Base-by-base conservation (phyloP, 2,888 invertebrate species). In the Incurvaria masculella region DNA sequence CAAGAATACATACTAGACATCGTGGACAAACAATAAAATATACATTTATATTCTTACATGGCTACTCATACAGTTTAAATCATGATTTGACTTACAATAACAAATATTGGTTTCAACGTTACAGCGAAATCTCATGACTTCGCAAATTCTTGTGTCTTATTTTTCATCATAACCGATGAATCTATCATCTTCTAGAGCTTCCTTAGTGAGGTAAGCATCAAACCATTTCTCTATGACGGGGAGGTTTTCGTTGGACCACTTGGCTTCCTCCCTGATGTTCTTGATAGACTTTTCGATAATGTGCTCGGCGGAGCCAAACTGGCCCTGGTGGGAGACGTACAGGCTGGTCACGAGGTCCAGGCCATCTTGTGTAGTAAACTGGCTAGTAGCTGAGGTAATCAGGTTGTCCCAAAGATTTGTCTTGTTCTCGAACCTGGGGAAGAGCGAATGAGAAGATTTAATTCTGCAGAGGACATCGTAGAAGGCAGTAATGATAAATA, bases 361-460 rank as follows among this genome's bases (percentile, higher is more conserved):
- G 0, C 89, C 91, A 56, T 85, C 83, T 60, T 87, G 83, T 0
- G 89, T 90, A 44, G 87, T 88, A 65, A 91, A 91, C 2, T 84
- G 81, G 0, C 87, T 85, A 0, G 89, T 89, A 0, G 90, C 88
- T 4, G 88, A 84, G 23, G 86, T 83, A 39, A 91, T 83, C 6
- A 91, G 69, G 58, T 81, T 86, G 57, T 89, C 87, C 91, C 91
- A 91, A 2, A 91, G 69, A 59, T 87, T 86, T 0, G 86, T 84
- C 60, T 85, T 87, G 51, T 81, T 81, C 56, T 81, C 79, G 58
- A 86, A 87, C 61, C 88, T 88, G 61, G 44, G 23, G 23, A 10
- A 23, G 23, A 23, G 23, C 10, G 23, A 23, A 23, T n/a, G n/a
- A n/a, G n/a, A n/a, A n/a, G n/a, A n/a, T n/a, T n/a, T n/a, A n/a